These are phyloP conservation scores for Phainopepla nitens DNA, from an alignment of 2,113 vertebrate genomes.

Conservation along the genomic window DNA sequence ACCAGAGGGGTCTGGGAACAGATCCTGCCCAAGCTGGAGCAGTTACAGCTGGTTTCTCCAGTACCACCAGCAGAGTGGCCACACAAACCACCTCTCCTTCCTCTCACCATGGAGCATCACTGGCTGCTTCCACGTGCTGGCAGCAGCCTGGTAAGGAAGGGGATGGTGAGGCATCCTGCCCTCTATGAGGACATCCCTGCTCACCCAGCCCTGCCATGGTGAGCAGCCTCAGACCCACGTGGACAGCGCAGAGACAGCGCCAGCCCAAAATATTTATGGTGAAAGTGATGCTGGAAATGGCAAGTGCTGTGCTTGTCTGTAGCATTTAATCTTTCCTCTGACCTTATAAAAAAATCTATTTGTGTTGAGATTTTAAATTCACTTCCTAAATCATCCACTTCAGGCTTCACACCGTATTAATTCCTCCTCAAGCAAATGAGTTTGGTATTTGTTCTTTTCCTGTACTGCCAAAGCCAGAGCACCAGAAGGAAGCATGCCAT, in stretches of 20 bases:
- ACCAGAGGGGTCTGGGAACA: rapidly evolving
- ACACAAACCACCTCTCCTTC: neutral
- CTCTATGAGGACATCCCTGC: neutral
- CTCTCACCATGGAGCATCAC: neutral
- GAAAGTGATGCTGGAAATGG: neutral
- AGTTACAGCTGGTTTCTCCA: neutral
- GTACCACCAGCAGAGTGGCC: rapidly evolving
- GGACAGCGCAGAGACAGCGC: rapidly evolving
- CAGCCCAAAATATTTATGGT: neutral
- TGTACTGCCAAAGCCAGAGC: neutral
- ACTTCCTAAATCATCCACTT: constrained; percentile 41
- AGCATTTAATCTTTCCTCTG: constrained; percentile 54
- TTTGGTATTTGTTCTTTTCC: neutral
- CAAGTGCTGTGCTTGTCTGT: neutral
- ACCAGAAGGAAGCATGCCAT: rapidly evolving
- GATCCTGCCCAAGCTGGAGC: neutral
- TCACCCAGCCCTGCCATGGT: rapidly evolving
- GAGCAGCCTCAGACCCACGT: neutral
- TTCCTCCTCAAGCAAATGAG: constrained; percentile 13
- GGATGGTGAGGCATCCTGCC: neutral
- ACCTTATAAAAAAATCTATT: constrained; percentile 58
- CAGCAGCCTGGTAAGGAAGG: neutral
- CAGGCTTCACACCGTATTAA: constrained; percentile 6
- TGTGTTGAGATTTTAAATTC: constrained; percentile 62
- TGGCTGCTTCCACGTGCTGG: rapidly evolving